Conservation (phyloP, 2,113 vertebrate species). For the Lutjanus erythropterus region DNA sequence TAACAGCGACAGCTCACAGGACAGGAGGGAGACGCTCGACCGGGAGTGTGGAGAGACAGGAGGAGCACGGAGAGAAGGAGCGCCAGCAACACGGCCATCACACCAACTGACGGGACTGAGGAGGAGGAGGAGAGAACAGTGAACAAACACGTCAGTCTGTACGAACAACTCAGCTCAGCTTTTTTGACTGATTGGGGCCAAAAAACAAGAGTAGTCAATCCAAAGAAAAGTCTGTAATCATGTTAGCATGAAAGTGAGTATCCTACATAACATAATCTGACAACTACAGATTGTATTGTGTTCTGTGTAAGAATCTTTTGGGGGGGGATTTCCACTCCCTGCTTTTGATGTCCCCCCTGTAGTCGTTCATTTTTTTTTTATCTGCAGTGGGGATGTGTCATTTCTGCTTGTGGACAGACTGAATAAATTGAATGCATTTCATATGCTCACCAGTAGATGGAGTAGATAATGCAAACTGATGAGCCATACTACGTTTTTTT, state of each 20-base stretch:
- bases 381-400: too few species aligned
- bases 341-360: too few species aligned
- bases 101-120: slow-evolving; percentile 10
- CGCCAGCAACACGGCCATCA: slow-evolving; percentile 55
- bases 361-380: too few species aligned
- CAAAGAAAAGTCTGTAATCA: not conserved
- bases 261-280: too few species aligned
- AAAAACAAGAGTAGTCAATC: not conserved
- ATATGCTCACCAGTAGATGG: too few species aligned
- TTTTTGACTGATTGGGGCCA: not conserved
- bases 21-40: slow-evolving; percentile 73
- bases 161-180: not conserved
- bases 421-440: too few species aligned
- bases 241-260: not conserved
- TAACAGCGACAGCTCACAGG: slow-evolving; percentile 90
- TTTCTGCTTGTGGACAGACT: too few species aligned
- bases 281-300: too few species aligned
- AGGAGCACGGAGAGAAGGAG: slow-evolving; percentile 58
- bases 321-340: too few species aligned
- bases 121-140: not conserved
- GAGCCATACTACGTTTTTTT: too few species aligned
- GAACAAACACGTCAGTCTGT: not conserved
- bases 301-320: too few species aligned
- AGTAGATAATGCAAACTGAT: too few species aligned
- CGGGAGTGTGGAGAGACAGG: slow-evolving; percentile 60